These are phyloP conservation scores for Clamator glandarius DNA, from an alignment of 2,797 vertebrate genomes.

Conservation along the genomic window DNA sequence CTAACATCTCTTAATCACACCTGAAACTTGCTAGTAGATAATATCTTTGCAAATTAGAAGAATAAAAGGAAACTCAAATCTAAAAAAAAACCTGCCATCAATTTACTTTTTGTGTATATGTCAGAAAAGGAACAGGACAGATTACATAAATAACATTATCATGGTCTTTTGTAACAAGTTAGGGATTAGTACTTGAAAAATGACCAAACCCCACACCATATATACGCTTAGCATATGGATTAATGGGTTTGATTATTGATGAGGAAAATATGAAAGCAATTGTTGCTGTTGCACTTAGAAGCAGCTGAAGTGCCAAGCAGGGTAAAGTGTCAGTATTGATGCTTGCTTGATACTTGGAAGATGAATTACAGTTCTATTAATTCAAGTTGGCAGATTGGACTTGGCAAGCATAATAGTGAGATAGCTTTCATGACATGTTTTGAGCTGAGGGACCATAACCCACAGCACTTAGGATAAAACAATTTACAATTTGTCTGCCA, in stretches of 20 bases:
- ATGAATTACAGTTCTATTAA: slow-evolving; percentile 47
- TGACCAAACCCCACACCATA: not conserved
- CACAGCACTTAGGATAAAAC: slow-evolving; percentile 32
- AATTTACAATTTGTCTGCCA: slow-evolving; percentile 30
- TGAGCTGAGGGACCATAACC: slow-evolving; percentile 29
- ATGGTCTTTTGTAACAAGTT: not conserved
- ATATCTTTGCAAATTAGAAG: not conserved
- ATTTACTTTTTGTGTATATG: not conserved
- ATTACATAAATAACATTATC: not conserved
- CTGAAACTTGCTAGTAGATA: not conserved
- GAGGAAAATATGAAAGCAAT: not conserved
- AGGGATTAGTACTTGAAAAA: not conserved
- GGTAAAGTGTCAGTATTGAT: not conserved
- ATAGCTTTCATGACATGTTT: not conserved
- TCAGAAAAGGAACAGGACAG: not conserved
- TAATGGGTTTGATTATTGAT: not conserved
- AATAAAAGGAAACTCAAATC: not conserved
- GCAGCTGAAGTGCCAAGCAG: not conserved
- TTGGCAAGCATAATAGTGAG: slow-evolving; percentile 20
- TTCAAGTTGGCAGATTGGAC: slow-evolving; percentile 21
- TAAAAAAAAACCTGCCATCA: fast-evolving
- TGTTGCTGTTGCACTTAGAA: not conserved
- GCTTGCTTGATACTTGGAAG: slow-evolving; percentile 20
- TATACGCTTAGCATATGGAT: not conserved
- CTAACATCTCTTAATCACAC: not conserved